These are phyloP conservation scores for Neosilurus hyrtlii DNA, from an alignment of 2,797 vertebrate species.

Conservation along the genomic window DNA sequence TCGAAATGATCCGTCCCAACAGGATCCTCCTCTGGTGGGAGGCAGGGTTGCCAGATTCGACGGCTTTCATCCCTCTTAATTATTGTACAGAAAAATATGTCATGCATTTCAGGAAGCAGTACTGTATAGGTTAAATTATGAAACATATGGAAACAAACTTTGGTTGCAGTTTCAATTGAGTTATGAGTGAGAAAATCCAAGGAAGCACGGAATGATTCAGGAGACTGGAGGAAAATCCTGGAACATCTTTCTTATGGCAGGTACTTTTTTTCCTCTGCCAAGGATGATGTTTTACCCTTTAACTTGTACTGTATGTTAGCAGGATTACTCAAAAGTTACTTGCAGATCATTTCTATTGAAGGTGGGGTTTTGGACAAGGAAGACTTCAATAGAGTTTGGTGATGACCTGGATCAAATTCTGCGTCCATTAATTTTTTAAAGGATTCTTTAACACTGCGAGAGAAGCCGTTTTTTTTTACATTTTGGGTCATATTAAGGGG, in stretches of 20 bases:
- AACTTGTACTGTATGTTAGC: too few species aligned
- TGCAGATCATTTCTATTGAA: too few species aligned
- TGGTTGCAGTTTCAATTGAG: neutral
- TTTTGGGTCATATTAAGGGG: too few species aligned
- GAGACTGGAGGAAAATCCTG: neutral
- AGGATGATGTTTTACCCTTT: too few species aligned
- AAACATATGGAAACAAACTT: neutral
- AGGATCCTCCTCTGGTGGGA: neutral
- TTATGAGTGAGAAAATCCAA: neutral
- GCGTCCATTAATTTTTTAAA: too few species aligned
- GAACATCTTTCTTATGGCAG: neutral
- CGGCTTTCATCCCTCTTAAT: neutral
- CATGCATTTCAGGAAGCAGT: neutral
- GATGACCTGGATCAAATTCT: too few species aligned
- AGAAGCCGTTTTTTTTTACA: too few species aligned
- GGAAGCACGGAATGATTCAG: neutral
- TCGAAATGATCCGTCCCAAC: neutral
- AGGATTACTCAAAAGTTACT: too few species aligned
- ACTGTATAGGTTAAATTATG: too few species aligned
- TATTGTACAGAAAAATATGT: neutral
- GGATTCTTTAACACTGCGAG: too few species aligned
- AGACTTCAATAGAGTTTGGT: too few species aligned
- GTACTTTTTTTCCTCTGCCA: neutral
- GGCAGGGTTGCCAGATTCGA: neutral
- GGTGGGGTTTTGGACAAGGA: too few species aligned